Evolutionary conservation across 2,888 invertebrate species (phyloP).

Genomic region (Stegophylla sp.): DNA sequence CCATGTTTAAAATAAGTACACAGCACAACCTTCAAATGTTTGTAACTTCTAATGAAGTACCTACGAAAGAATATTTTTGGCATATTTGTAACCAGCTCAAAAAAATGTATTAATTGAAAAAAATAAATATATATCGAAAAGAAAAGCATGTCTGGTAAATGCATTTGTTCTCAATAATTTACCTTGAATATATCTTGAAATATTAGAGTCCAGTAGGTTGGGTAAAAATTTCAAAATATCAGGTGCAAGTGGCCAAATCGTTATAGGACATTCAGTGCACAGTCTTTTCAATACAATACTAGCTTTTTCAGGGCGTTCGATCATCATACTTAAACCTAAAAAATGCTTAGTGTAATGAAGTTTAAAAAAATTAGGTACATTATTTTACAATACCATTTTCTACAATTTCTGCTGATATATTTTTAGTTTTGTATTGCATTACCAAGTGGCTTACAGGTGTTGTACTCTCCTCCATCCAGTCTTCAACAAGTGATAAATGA

Average conservation of each 20-base stretch:
- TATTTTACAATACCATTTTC: slow-evolving; percentile 23
- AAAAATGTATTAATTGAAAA: no score
- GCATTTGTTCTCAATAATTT: no score
- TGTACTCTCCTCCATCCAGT: slow-evolving; percentile 92
- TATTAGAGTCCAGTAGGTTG: slow-evolving; percentile 76
- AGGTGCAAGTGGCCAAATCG: slow-evolving; percentile 85
- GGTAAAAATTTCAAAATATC: slow-evolving; percentile 81
- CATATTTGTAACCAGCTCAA: no score
- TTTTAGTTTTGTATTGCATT: slow-evolving; percentile 37
- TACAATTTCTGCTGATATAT: slow-evolving; percentile 39
- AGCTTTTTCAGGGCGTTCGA: slow-evolving; percentile 47
- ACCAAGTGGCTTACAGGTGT: slow-evolving; percentile 66
- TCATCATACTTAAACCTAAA: slow-evolving; percentile 51
- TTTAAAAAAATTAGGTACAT: background rate
- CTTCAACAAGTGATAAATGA: slow-evolving; percentile 91
- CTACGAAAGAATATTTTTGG: no score
- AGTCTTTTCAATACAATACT: slow-evolving; percentile 46
- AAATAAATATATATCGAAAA: no score
- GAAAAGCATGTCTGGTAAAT: no score
- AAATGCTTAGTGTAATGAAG: background rate
- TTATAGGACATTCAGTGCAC: slow-evolving; percentile 73
- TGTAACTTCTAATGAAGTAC: no score
- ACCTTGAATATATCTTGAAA: slow-evolving; percentile 84
- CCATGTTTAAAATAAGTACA: no score
- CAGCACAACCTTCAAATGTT: no score